phyloP scores from a whole-genome alignment of 2,797 vertebrate species.

The Tiaroga cobitis region DNA sequence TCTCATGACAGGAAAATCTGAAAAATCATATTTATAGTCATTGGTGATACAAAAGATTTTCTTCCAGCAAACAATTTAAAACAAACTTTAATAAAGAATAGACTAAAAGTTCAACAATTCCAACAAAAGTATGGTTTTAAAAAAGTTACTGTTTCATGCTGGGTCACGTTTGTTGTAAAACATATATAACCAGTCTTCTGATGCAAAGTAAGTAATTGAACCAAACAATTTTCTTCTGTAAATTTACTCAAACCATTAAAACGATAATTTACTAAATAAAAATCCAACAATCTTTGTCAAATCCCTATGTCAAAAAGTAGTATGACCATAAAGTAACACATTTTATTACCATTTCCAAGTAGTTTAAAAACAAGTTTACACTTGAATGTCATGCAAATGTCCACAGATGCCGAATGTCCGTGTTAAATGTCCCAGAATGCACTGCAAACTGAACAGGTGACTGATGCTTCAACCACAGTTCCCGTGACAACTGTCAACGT shows the following conservation, averaged over 20 bases:
- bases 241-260: background rate
- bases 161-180: background rate
- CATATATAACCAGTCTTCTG: background rate
- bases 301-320: constrained; percentile 1
- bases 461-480: constrained; percentile 28
- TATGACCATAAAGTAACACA: constrained; percentile 3
- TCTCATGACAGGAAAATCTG: background rate
- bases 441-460: constrained; percentile 44
- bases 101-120: background rate
- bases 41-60: background rate
- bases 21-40: constrained; percentile 7
- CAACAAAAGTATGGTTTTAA: background rate
- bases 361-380: constrained; percentile 12
- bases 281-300: constrained; percentile 2
- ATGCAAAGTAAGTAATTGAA: background rate
- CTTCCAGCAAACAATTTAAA: background rate
- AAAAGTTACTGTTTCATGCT: background rate
- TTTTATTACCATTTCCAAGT: constrained; percentile 4
- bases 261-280: background rate
- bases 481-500: background rate
- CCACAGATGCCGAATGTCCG: background rate
- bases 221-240: background rate
- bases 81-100: background rate
- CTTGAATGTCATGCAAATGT: constrained; percentile 33
- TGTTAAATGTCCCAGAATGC: constrained; percentile 40